Evolutionary conservation across 2,888 invertebrate genomes (phyloP).

Genomic region (Troides helena): DNA sequence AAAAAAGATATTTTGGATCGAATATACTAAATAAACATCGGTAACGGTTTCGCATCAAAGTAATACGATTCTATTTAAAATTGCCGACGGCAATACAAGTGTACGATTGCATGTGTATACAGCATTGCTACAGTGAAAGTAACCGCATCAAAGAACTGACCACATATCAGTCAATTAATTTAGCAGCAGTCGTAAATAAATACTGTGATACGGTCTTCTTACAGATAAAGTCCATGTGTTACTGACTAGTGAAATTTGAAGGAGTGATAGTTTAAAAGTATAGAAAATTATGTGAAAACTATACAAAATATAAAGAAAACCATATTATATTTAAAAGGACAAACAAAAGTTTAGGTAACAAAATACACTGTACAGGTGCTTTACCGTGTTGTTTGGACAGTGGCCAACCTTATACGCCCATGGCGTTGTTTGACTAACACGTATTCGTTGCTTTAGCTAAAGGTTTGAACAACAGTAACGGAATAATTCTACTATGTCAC

Average conservation of each 20-base stretch:
- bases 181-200: background rate
- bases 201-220: background rate
- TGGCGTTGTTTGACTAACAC: background rate
- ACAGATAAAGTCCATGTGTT: too few species aligned
- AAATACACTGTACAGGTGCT: conserved; percentile 5
- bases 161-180: background rate
- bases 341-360: background rate
- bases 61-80: background rate
- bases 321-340: background rate
- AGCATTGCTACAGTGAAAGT: background rate
- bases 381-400: conserved; percentile 13
- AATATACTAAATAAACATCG: background rate
- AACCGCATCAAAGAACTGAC: conserved; percentile 1
- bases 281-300: background rate
- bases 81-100: background rate
- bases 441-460: background rate
- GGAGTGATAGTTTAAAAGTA: too few species aligned
- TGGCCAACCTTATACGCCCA: conserved; percentile 1
- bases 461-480: background rate
- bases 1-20: background rate
- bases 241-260: too few species aligned
- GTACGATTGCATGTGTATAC: background rate
- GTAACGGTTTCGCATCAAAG: background rate
- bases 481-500: background rate
- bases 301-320: background rate